Base-by-base conservation (phyloP, 2,797 vertebrate genomes). In the Poecile montanus region DNA sequence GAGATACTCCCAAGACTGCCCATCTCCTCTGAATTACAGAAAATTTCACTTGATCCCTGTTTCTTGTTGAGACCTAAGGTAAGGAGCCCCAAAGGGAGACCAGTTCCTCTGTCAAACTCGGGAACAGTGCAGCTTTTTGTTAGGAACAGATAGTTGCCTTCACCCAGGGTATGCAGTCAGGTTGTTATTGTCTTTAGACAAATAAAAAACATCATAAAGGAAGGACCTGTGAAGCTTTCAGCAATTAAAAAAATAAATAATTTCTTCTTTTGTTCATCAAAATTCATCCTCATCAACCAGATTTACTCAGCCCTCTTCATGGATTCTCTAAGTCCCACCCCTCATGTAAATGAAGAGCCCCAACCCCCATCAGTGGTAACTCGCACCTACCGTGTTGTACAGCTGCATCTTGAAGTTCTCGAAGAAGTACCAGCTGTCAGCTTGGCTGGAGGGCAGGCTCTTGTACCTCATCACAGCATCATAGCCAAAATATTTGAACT, bases 351-450 rank as follows among this genome's bases (percentile, higher is more conserved):
- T 19, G 0, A 73, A 30, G 8, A 77, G 29, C 10, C 34, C 22
- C 40, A 9, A 62, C 14, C 53, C 45, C 45, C 58, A 7, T 38
- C n/a, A 70, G 36, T 7, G 73, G 53, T 40, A 94, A 57, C 22
- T 2, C 1, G 65, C 48, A 85, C 86, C n/a, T 92, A 92, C 83
- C 8, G 7, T 67, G 76, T 81, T 42, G 72, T 93, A 94, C 57
- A 96, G 84, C 17, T 77, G 38, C 89, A 92, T 94, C 84, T 94
- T 94, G 87, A 96, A 95, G 65, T 96, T 66, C 25, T 84, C n/a
- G 81, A 96, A 96, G 91, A 85, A 95, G 54, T 94, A 95, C 93
- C 91, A 75, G 54, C 29, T 75, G 76, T 48, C 42, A 87, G 73
- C 65, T 65, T 95, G n/a, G 0, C n/a, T 40, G 70, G 65, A 50